Base-by-base conservation (phyloP, 2,888 invertebrate genomes). In the Trichogramma dendrolimi region DNA sequence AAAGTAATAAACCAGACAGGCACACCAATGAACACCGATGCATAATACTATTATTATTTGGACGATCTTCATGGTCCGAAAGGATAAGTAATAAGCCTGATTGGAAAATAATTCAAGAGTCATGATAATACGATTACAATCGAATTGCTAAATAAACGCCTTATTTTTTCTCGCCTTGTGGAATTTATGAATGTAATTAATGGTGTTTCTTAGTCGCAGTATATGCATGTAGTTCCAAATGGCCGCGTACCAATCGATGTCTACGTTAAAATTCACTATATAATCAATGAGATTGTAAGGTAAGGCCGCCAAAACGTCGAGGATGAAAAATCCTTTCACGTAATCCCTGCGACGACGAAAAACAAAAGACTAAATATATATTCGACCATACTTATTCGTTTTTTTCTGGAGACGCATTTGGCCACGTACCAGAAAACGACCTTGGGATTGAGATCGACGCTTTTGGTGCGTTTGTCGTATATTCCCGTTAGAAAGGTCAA, bases 401-500 rank as follows among this genome's bases (percentile, higher is more conserved):
- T 47, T 46, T 14, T 8, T 38, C 43, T n/a, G 2, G 47, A 51
- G 27, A 43, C 40, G 4, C 10, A 14, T 43, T 44, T 48, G 47
- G 39, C 7, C 5, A 14, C 62, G 41, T 68, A 77, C 78, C 59
- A 65, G 41, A 70, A 70, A 1, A 75, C 71, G 10, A 73, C 62
- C 64, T 58, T 70, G 4, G 72, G 72, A 48, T 77, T 70, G 50
- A 80, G 66, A 53, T 73, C 69, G 41, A 79, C 70, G 38, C 70
- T 63, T 52, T 73, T 73, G 5, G 72, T 75, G 4, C 56, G 61
- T 6, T 66, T 58, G 54, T 78, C 75, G 46, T 76, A 75, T 57
- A 76, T 75, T 5, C 80, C 80, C 27, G 79, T 79, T 27, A 75
- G 71, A 64, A 80, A 80, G 56, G 70, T 71, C 11, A 77, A 46